A percentile compares a stretch with the other conserved stretches of the same genome.
These are phyloP conservation scores for Gambelia wislizenii DNA, from an alignment of 2,797 vertebrate species.

Conservation along the genomic window DNA sequence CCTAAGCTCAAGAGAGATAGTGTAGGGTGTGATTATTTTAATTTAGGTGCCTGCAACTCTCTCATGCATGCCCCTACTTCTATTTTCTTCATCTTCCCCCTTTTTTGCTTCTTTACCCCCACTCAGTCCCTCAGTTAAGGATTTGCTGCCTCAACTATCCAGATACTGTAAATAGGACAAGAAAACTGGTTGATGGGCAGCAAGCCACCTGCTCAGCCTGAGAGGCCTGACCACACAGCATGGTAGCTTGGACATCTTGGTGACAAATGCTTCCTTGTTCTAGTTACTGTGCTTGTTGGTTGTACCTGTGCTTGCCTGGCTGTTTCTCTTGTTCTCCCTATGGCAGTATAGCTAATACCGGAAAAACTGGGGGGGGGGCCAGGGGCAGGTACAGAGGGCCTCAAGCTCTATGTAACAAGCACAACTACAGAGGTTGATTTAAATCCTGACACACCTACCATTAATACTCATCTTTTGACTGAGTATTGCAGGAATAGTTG, in stretches of 20 bases:
- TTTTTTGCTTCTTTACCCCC: neutral
- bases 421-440: neutral
- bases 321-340: neutral
- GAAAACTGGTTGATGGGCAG: too few relatives aligned
- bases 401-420: neutral
- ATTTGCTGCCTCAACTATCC: too few relatives aligned
- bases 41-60: neutral
- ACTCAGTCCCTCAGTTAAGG: too few relatives aligned
- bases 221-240: neutral
- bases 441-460: neutral
- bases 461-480: slow-evolving; percentile 68
- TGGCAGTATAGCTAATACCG: neutral
- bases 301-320: neutral
- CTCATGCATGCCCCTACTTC: too few relatives aligned
- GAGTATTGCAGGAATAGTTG: slow-evolving; percentile 47
- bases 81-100: neutral
- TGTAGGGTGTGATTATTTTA: neutral
- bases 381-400: too few relatives aligned
- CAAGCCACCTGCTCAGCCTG: neutral
- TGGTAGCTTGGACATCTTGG: neutral
- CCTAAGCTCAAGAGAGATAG: neutral
- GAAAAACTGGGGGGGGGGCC: neutral
- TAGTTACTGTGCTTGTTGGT: neutral
- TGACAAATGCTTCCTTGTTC: neutral
- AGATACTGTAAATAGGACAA: too few relatives aligned